Base-by-base conservation (phyloP, 2,113 vertebrate genomes). In the Varanus komodoensis region DNA sequence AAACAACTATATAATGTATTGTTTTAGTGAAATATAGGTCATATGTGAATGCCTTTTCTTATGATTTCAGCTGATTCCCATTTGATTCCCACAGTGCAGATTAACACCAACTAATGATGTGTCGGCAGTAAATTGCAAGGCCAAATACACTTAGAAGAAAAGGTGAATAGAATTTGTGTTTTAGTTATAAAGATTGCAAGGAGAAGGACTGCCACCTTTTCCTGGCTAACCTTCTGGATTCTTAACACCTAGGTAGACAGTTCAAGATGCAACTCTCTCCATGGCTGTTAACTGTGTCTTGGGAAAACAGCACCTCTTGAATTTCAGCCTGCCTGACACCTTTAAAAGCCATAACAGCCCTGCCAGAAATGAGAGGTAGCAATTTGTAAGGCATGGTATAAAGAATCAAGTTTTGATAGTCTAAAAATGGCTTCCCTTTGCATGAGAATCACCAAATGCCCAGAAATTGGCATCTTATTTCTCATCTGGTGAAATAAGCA, bases 31-130 rank as follows among this genome's bases (percentile, higher is more conserved):
- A 88, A 61, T 54, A 50, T 44, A 38, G 23, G 67, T 73, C 34
- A 38, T n/a, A 81, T 73, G 38, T 57, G n/a, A 73, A 57, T 29
- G 23, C 23, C 67, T 82, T 73, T 73, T 82, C 38, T 82, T 82
- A 71, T 15, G 15, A 81, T 73, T 73, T 82, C 15, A 17, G 23
- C 78, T 71, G 77, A 87, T 87, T 71, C 29, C 57, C 80, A 82
- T 88, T 82, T 88, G 8, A 82, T 88, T 71, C 32, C 79, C 52
- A 82, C 52, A 54, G 25, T 71, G 50, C 79, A 82, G 71, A 88
- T 88, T 82, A 88, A 61, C 50, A 73, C 80, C 25, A 73, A 27
- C 67, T 57, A 50, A 88, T 82, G 50, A 82, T 50, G 50, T 34
- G 52, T 44, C 38, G 79, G 82, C 79, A 54, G 34, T 71, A 52